Evolutionary conservation across 2,113 vertebrate species (phyloP).

Genomic region (Anser brachyrhynchus): DNA sequence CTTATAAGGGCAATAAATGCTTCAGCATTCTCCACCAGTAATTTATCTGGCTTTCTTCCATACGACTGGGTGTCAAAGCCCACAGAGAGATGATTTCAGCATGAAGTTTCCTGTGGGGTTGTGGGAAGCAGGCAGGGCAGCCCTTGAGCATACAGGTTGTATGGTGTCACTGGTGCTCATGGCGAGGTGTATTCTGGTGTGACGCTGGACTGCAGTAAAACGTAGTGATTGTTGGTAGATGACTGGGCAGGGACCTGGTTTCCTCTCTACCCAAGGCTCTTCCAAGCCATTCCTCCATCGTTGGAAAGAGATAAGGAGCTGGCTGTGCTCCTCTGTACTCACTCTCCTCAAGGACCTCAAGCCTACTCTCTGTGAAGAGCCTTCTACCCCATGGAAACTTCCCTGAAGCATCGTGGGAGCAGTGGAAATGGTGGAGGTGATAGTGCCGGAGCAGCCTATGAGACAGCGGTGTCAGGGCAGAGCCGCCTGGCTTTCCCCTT

Average conservation of each 20-base stretch:
- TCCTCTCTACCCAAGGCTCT: too few relatives aligned
- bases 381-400: rapidly evolving
- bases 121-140: neutral
- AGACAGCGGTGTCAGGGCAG: rapidly evolving
- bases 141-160: neutral
- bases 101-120: neutral
- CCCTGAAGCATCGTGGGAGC: neutral
- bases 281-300: rapidly evolving
- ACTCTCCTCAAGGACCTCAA: neutral
- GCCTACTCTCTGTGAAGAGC: neutral
- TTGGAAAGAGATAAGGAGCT: neutral
- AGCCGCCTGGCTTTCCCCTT: neutral
- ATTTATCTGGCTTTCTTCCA: neutral
- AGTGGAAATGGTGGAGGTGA: neutral
- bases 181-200: neutral
- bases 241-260: neutral
- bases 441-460: rapidly evolving
- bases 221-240: rapidly evolving
- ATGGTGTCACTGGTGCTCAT: rapidly evolving
- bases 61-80: neutral
- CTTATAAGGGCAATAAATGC: neutral
- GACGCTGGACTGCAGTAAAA: too few relatives aligned
- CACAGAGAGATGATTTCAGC: neutral
- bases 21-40: neutral
- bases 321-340: neutral